Percentiles rank a stretch among this genome's conserved stretches.
Evolutionary conservation across 2,888 invertebrate species (phyloP).

Genomic region (Apotomis betuletana): DNA sequence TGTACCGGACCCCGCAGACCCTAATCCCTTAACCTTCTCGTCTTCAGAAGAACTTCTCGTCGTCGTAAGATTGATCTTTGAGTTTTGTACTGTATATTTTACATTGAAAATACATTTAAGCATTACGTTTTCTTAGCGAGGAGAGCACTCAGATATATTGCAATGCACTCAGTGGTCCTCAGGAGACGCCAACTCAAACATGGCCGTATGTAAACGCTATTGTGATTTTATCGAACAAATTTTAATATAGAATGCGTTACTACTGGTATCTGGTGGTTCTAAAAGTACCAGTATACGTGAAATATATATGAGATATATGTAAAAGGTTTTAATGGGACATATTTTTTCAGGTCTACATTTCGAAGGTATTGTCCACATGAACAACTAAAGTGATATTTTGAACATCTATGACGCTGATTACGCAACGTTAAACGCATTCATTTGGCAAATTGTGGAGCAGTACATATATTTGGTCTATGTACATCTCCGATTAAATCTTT

Average conservation of each 20-base stretch:
- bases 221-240: conserved; percentile 42
- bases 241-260: conserved; percentile 34
- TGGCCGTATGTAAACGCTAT: conserved; percentile 36
- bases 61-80: background rate
- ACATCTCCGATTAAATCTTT: too few species aligned
- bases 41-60: too few species aligned
- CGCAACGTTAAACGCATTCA: too few species aligned
- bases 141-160: conserved; percentile 40
- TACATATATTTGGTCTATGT: too few species aligned
- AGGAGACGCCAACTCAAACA: conserved; percentile 37
- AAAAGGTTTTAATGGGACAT: too few species aligned
- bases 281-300: background rate
- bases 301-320: background rate
- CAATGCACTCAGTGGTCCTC: conserved; percentile 38
- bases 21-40: too few species aligned
- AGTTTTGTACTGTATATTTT: background rate
- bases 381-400: too few species aligned
- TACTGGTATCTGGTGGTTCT: background rate
- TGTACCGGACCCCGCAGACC: too few species aligned
- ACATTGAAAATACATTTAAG: background rate
- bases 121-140: conserved; percentile 24
- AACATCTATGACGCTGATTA: too few species aligned
- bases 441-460: too few species aligned
- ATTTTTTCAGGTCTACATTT: too few species aligned
- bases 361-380: too few species aligned